Percentiles rank a stretch among this genome's conserved stretches.
Conservation (phyloP, 2,113 vertebrate species). For the Alethe castanea region DNA sequence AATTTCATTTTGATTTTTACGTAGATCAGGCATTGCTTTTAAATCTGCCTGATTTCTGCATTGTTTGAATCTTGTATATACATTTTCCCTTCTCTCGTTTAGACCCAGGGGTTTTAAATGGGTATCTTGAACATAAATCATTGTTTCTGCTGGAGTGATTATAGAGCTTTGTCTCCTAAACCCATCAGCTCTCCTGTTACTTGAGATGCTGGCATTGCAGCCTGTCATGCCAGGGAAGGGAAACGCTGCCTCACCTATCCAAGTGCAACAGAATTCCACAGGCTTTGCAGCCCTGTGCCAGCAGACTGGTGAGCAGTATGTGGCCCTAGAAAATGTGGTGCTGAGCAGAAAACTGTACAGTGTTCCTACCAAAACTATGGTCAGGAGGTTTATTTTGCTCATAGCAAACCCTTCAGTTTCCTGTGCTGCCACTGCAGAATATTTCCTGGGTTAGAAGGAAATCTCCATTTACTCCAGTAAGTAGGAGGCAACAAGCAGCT, state of each 20-base stretch:
- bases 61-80: neutral
- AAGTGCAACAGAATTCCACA: neutral
- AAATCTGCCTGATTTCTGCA: neutral
- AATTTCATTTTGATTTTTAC: neutral
- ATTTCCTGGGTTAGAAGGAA: neutral
- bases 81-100: neutral
- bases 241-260: neutral
- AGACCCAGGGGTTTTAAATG: neutral
- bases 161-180: neutral
- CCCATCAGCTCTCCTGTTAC: neutral
- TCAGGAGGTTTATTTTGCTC: neutral
- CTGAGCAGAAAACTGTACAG: neutral
- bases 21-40: neutral
- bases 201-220: neutral
- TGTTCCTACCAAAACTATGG: neutral
- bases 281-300: neutral
- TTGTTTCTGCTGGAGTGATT: neutral
- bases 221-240: rapidly evolving
- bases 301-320: neutral
- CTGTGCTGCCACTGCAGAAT: neutral
- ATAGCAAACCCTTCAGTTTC: neutral
- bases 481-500: neutral
- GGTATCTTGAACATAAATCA: neutral
- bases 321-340: neutral
- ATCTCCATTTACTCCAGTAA: neutral